Conservation (phyloP, 1,140 invertebrate genomes). For the Metaphire vulgaris region DNA sequence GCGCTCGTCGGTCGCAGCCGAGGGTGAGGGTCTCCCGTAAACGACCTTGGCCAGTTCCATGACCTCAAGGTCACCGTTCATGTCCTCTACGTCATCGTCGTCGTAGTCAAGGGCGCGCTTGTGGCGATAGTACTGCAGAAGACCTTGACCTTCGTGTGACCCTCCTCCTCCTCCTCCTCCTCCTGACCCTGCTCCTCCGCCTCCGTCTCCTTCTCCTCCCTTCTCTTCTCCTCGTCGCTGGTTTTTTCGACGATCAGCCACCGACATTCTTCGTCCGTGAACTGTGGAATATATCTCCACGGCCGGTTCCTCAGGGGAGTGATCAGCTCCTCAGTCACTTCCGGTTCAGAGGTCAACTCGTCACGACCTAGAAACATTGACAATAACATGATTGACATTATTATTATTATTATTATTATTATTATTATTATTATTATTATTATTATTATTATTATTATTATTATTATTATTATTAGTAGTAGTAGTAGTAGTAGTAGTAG, state of each 20-base stretch:
- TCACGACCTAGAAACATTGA: neutral
- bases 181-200: too few species aligned
- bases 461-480: too few species aligned
- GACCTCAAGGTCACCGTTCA: neutral
- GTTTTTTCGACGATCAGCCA: neutral
- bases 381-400: neutral
- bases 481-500: neutral
- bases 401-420: neutral
- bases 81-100: too few species aligned
- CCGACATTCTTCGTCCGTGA: neutral
- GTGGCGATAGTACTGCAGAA: neutral
- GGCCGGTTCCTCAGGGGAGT: neutral
- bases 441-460: too few species aligned
- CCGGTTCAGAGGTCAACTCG: neutral
- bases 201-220: neutral
- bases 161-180: constrained; percentile 1
- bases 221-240: neutral
- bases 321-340: neutral
- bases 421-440: constrained; percentile 1
- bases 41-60: neutral
- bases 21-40: neutral
- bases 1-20: neutral
- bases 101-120: neutral
- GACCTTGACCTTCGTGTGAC: neutral
- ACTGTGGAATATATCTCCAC: neutral